Base-by-base conservation (phyloP, 1,140 invertebrate species). In the Sycophaga agraensis region DNA sequence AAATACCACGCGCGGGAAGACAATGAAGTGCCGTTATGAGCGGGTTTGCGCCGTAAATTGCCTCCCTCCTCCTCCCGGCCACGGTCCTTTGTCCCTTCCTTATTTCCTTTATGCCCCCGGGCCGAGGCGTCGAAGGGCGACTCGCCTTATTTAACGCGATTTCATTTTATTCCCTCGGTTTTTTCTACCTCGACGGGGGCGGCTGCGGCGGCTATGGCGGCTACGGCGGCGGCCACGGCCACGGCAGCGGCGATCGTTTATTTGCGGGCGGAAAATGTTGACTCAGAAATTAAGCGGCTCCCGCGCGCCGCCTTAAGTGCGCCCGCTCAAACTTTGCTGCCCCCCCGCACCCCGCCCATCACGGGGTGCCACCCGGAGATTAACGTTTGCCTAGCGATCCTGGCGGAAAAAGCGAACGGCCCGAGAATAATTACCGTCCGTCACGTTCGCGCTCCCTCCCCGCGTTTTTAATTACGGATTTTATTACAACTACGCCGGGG, bases 301-400 rank as follows among this genome's bases (percentile, higher is more conserved):
- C 19, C 11, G 45, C 14, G n/a, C 45, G 24, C 11, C 22, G 6
- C 22, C 14, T 28, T 34, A 56, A 56, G 26, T 45, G 35, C 19
- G 37, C 21, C 35, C 14, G 24, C 26, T 24, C 24, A 58, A 51
- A 51, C 61, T 63, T 51, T 58, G n/a, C n/a, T n/a, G n/a, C n/a
- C n/a, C n/a, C n/a, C n/a, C n/a, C n/a, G n/a, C n/a, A n/a, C n/a
- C n/a, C n/a, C n/a, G n/a, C n/a, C n/a, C n/a, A n/a, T n/a, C n/a
- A n/a, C n/a, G n/a, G n/a, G n/a, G n/a, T n/a, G n/a, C n/a, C n/a
- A n/a, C n/a, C n/a, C n/a, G 16, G 54, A 45, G 54, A 63, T 63
- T 63, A 63, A 63, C 58, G 58, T 63, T 63, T 63, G 54, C 49
- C 28, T 49, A 63, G 31, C 53, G 60, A 62, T 56, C 53, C 53